Evolutionary conservation across 1,140 invertebrate species (phyloP), one percentile per base, ranked within the genome.

Genomic region (Bombus vancouverensis): DNA sequence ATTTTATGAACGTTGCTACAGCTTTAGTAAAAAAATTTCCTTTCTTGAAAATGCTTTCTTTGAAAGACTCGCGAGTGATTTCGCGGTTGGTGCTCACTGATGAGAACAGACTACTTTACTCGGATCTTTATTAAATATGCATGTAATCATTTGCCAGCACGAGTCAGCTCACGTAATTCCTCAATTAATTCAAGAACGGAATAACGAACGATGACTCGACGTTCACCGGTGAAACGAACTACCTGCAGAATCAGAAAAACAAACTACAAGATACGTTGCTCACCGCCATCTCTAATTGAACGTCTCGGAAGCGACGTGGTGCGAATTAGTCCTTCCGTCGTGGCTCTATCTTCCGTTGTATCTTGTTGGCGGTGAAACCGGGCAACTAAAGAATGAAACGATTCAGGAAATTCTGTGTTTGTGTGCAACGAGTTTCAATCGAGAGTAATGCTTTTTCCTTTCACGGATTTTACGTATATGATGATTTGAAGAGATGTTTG

Each of bases 41-140:
- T 8, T 53, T 53, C 47, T 53, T 53, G 18, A 53, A 53, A 53
- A 53, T 53, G 47, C 59, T 28, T 62, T n/a, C 8, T 12, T 15
- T 12, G 39, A 74, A 66, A 25, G 15, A 13, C 12, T 18, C 9
- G 10, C 4, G 37, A 42, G 34, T 44, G 25, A 44, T 42, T 79
- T 79, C 39, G 39, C 82, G 62, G 37, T 70, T 65, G 47, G 10
- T 37, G 66, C 39, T 32, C 39, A 12, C 57, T 5, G 39, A 71
- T 72, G 22, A n/a, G 22, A 71, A 84, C 75, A 47, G 47, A 12
- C 28, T n/a, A 39, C 25, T 25, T 72, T n/a, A 13, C 70, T 13
- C 57, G 72, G 25, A 34, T 32, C 13, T 79, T 84, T 79, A 79
- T 84, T 84, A 78, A 84, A 84, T 70, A 79, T 84, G 76, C 66